Evolutionary conservation across 1,140 invertebrate genomes (phyloP).

Genomic region (Chymomyza costata): DNA sequence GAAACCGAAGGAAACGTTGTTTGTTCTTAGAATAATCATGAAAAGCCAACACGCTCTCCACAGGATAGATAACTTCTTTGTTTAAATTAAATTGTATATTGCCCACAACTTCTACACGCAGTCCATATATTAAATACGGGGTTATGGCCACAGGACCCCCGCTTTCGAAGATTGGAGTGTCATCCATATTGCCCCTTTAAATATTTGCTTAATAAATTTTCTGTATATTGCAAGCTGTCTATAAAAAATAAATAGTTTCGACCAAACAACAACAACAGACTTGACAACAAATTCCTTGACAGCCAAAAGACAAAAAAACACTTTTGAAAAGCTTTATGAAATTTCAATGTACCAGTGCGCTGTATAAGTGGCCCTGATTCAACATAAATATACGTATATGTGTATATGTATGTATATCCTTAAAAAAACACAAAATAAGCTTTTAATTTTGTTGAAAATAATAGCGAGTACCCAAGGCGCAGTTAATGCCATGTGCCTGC

Average conservation of each 20-base stretch:
- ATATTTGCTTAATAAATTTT: too few relatives aligned
- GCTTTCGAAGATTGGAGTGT: too few relatives aligned
- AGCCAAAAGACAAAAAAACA: conserved; percentile 14
- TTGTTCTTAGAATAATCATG: conserved; percentile 78
- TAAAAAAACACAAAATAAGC: too few relatives aligned
- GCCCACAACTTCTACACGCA: conserved; percentile 78
- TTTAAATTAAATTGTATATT: conserved; percentile 80
- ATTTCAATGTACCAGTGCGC: too few relatives aligned
- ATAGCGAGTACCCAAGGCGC: too few relatives aligned
- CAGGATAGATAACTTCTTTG: conserved; percentile 80
- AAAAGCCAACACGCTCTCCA: conserved; percentile 78
- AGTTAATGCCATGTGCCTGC: conserved; percentile 14
- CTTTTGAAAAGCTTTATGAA: conserved; percentile 6
- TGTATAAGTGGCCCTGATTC: too few relatives aligned
- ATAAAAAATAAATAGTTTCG: conserved; percentile 61
- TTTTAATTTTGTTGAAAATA: too few relatives aligned
- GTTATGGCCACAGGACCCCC: conserved; percentile 67
- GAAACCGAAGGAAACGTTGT: conserved; percentile 75
- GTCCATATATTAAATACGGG: conserved; percentile 78
- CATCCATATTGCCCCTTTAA: too few relatives aligned
- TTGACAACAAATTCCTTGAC: conserved; percentile 64
- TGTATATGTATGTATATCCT: conserved; percentile 41
- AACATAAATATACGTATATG: conserved; percentile 67
- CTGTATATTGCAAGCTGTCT: not conserved
- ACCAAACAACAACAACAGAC: conserved; percentile 53